Percentiles rank a stretch among this genome's conserved stretches.
Conservation (phyloP, 2,113 vertebrate genomes). For the Rafetus swinhoei region DNA sequence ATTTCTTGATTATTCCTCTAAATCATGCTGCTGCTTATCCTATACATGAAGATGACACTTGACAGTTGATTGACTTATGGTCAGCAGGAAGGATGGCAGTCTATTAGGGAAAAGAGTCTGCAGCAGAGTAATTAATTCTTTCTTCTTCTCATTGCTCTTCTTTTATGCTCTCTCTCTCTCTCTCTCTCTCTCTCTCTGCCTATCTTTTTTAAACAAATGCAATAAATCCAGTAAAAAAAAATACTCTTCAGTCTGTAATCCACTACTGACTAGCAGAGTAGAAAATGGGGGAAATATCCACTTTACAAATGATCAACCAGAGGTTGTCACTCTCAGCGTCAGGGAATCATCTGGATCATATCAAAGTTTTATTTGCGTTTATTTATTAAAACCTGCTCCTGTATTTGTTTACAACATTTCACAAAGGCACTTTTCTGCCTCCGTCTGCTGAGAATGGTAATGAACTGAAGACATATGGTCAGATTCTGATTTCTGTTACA, state of each 20-base stretch:
- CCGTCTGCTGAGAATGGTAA: too few relatives aligned
- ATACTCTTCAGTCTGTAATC: neutral
- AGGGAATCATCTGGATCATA: neutral
- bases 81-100: neutral
- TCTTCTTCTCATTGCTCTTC: neutral
- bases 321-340: neutral
- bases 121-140: neutral
- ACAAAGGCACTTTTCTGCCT: neutral
- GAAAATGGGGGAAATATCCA: neutral
- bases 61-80: neutral
- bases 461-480: neutral
- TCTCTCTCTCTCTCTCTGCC: neutral
- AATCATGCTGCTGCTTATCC: neutral
- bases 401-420: neutral
- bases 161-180: neutral
- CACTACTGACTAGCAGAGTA: neutral
- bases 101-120: neutral
- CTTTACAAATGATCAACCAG: neutral
- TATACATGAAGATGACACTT: neutral
- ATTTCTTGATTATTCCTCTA: neutral
- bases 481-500: neutral
- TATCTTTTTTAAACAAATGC: neutral
- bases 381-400: neutral
- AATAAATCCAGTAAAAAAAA: neutral
- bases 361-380: neutral